These are phyloP conservation scores for Lanius collurio DNA, from an alignment of 2,113 vertebrate genomes.

Conservation along the genomic window DNA sequence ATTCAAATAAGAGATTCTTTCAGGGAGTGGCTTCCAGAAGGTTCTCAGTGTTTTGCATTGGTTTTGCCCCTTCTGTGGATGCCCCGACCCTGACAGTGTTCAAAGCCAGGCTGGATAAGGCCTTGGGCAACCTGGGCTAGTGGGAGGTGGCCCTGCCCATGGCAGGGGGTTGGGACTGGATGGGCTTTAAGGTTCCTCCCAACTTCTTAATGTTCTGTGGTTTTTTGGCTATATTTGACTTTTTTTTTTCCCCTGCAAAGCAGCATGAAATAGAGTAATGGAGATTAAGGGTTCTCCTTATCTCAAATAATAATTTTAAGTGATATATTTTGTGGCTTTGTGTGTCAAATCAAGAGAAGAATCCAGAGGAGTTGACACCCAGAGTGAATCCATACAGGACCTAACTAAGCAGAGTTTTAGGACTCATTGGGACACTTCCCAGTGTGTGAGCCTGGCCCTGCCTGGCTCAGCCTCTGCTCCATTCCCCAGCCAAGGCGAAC, in stretches of 20 bases:
- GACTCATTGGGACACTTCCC: neutral
- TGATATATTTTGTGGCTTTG: neutral
- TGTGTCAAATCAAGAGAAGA: neutral
- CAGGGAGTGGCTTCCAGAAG: neutral
- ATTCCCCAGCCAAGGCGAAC: neutral
- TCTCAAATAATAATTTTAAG: neutral
- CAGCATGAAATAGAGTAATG: neutral
- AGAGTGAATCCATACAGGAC: neutral
- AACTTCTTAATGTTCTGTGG: accelerated
- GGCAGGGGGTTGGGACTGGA: neutral
- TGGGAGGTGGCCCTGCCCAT: neutral
- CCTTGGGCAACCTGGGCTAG: neutral
- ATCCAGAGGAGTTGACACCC: neutral
- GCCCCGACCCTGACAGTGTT: neutral
- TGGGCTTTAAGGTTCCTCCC: neutral
- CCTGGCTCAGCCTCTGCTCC: neutral
- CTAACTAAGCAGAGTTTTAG: neutral
- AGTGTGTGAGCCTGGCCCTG: neutral
- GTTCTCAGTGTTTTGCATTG: neutral
- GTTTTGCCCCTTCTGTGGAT: neutral
- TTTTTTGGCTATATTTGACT: neutral
- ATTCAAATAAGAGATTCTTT: neutral
- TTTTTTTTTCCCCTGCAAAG: neutral
- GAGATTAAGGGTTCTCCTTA: too few species aligned
- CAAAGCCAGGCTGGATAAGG: neutral